Evolutionary conservation across 2,113 vertebrate species (phyloP), one percentile per base, ranked within the genome.

Genomic region (Empidonax traillii): DNA sequence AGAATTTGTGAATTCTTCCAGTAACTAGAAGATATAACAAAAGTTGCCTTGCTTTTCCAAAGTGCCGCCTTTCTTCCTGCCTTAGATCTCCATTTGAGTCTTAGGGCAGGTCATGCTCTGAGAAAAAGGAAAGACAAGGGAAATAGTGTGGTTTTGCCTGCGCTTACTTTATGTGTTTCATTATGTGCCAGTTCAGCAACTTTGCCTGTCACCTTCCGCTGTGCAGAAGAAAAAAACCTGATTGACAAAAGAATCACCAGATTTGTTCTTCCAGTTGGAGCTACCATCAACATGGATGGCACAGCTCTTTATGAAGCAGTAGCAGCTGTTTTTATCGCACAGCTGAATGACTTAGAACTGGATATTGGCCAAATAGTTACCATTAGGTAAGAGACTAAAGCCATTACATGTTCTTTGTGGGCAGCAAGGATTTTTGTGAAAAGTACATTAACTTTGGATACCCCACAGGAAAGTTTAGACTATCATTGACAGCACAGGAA

Each of bases 241-340:
- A 97, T 99, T 5, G 99, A 99, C 98, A 99, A 99, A 96, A 98
- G 99, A 85, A 99, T 99, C 97, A 99, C 99, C 1, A 98, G 99
- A 87, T 99, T 99, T 0, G 99, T 99, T 89, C 97, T 99, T 71
- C 99, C 99, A 0, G 99, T 99, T 10, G 99, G 99, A 22, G 99
- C 99, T 85, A 99, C 99, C 55, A 99, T 99, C 91, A 99, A 99
- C 98, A 99, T 99, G 99, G 99, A 99, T 3, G 99, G 99, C 58
- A 99, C 99, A 0, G 99, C 99, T 3, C 98, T 99, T 37, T 99
- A 99, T 2, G 99, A 99, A 94, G 99, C 99, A 2, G 99, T 99
- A 89, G 99, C 99, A 1, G 99, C 99, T 65, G 98, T 99, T 92
- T 99, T 99, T 82, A 99, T 99, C 33, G 99, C 99, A 28, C 99